These are phyloP conservation scores for Nettapus auritus DNA, from an alignment of 2,113 vertebrate species.

Conservation along the genomic window DNA sequence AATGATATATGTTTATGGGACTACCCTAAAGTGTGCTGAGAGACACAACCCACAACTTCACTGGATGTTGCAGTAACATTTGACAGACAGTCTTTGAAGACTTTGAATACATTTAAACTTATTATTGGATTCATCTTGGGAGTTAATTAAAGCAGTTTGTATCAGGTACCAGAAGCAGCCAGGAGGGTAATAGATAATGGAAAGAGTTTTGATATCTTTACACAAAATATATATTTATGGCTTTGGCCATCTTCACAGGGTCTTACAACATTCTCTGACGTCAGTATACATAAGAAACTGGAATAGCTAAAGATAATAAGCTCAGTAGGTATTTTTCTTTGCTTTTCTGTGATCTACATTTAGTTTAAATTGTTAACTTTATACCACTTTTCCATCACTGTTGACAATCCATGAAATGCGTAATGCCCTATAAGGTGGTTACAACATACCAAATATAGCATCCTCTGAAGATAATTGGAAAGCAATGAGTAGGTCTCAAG, in stretches of 20 bases:
- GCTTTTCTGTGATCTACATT: not conserved
- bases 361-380: not conserved
- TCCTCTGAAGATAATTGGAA: not conserved
- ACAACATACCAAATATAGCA: not conserved
- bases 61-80: not conserved
- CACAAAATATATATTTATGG: not conserved
- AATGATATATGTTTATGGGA: not conserved
- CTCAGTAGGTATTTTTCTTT: not conserved
- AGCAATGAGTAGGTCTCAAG: accelerated
- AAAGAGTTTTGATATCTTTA: not conserved
- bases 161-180: not conserved
- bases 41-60: not conserved
- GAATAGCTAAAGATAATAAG: not conserved
- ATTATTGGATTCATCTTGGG: not conserved
- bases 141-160: not conserved
- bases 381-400: not conserved
- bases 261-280: not conserved
- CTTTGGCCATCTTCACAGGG: not conserved
- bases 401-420: not conserved
- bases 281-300: not conserved
- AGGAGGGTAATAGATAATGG: not conserved
- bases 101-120: not conserved
- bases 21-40: not conserved
- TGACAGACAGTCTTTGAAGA: not conserved
- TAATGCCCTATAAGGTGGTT: not conserved